phyloP scores from a whole-genome alignment of 2,113 vertebrate species.

The Quiscalus mexicanus region DNA sequence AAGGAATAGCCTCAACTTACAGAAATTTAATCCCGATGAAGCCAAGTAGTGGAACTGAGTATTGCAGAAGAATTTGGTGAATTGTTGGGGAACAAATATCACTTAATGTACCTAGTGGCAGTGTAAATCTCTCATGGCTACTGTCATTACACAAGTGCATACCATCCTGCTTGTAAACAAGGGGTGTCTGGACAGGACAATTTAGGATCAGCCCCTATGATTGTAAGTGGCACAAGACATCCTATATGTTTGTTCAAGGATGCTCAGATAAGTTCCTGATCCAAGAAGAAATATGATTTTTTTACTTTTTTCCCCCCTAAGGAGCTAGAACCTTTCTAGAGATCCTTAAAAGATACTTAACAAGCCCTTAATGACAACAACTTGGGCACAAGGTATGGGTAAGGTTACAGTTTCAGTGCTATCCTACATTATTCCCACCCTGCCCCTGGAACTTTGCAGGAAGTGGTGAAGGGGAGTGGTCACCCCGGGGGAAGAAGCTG shows the following conservation, averaged over 20 bases:
- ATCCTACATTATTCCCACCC: background rate
- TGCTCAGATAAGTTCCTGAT: background rate
- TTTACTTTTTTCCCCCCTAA: background rate
- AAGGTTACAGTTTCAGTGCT: background rate
- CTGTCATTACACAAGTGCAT: background rate
- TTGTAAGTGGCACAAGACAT: background rate
- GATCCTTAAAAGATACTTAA: background rate
- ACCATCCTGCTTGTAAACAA: background rate
- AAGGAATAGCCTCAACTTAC: background rate
- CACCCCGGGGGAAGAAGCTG: background rate
- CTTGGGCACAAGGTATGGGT: background rate
- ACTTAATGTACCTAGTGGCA: background rate
- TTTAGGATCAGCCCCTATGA: background rate
- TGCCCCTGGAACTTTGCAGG: background rate
- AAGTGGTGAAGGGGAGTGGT: background rate
- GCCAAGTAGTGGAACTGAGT: background rate
- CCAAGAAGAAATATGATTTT: background rate
- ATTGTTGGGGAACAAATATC: background rate
- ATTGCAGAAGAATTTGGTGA: background rate
- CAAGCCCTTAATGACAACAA: background rate
- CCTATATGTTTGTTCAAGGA: background rate
- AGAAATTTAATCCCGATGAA: background rate
- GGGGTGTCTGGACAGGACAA: background rate
- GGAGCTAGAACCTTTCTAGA: background rate
- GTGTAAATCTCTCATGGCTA: background rate